These are phyloP conservation scores for Thalpophila matura DNA, from an alignment of 2,888 invertebrate genomes.

Conservation along the genomic window DNA sequence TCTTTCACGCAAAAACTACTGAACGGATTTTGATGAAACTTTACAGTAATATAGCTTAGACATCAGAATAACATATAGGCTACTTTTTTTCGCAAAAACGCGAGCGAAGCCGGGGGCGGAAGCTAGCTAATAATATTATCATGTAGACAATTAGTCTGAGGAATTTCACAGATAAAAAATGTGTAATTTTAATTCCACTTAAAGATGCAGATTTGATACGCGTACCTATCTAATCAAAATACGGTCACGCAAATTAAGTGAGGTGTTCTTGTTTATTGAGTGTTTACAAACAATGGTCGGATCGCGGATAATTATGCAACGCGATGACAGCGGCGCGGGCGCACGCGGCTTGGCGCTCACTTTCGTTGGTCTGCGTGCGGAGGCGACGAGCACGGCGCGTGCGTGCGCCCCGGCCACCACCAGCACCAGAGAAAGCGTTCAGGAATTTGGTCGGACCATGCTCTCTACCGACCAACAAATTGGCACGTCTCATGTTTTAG, in stretches of 20 bases:
- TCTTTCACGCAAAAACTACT: no score
- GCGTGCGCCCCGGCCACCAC: slow-evolving; percentile 66
- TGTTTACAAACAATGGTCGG: slow-evolving; percentile 89
- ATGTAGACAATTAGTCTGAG: slow-evolving; percentile 61
- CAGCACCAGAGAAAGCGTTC: slow-evolving; percentile 87
- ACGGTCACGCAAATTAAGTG: slow-evolving; percentile 81
- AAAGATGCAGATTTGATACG: slow-evolving; percentile 60
- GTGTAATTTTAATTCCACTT: slow-evolving; percentile 66
- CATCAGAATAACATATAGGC: no score
- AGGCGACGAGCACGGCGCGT: slow-evolving; percentile 51
- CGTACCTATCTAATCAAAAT: slow-evolving; percentile 77
- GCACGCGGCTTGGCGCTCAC: slow-evolving; percentile 82
- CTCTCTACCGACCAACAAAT: slow-evolving; percentile 70
- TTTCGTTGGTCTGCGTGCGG: slow-evolving; percentile 84
- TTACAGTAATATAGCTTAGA: no score
- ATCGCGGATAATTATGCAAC: slow-evolving; percentile 89
- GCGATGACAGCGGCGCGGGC: slow-evolving; percentile 82
- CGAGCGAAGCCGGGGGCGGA: no score
- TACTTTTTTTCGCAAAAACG: no score
- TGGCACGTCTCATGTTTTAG: slow-evolving; percentile 63
- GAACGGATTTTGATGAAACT: no score
- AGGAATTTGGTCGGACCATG: slow-evolving; percentile 86
- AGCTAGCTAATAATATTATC: slow-evolving; percentile 61
- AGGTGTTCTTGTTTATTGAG: slow-evolving; percentile 79
- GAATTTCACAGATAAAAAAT: slow-evolving; percentile 64